Evolutionary conservation across 2,113 vertebrate genomes (phyloP).

Genomic region (Urocitellus parryii): DNA sequence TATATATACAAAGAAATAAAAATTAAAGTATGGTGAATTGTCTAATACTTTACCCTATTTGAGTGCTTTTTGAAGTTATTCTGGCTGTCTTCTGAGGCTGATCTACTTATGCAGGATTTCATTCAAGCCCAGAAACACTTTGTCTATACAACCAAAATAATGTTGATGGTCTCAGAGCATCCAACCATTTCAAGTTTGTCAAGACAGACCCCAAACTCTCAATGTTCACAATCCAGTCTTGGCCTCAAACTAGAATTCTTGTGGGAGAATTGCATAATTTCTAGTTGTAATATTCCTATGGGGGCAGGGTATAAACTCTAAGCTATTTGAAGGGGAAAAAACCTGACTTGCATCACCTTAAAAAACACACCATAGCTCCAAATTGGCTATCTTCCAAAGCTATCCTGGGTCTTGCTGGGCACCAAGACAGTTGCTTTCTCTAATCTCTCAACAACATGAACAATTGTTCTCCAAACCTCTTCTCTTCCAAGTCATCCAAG

Average conservation of each 20-base stretch:
- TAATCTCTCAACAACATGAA: neutral
- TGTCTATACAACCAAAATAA: conserved; percentile 60
- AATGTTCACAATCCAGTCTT: neutral
- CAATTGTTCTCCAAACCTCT: neutral
- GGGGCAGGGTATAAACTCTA: neutral
- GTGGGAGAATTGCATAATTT: conserved; percentile 40
- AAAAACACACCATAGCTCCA: neutral
- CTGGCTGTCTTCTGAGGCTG: neutral
- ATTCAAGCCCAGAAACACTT: conserved; percentile 3
- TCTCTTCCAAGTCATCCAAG: neutral
- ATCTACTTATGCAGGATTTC: conserved; percentile 11
- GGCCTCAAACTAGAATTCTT: neutral
- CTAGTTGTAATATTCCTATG: neutral
- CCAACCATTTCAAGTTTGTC: neutral
- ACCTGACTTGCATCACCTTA: neutral
- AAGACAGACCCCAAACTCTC: neutral
- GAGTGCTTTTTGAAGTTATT: neutral
- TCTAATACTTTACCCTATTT: neutral
- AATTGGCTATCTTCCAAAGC: neutral
- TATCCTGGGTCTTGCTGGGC: neutral
- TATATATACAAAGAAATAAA: neutral
- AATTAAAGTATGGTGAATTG: neutral
- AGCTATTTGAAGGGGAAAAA: neutral
- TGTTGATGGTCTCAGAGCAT: neutral
- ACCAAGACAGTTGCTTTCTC: neutral